Evolutionary conservation across 2,888 invertebrate genomes (phyloP), one percentile per base, ranked within the genome.

Genomic region (Seira ritae): DNA sequence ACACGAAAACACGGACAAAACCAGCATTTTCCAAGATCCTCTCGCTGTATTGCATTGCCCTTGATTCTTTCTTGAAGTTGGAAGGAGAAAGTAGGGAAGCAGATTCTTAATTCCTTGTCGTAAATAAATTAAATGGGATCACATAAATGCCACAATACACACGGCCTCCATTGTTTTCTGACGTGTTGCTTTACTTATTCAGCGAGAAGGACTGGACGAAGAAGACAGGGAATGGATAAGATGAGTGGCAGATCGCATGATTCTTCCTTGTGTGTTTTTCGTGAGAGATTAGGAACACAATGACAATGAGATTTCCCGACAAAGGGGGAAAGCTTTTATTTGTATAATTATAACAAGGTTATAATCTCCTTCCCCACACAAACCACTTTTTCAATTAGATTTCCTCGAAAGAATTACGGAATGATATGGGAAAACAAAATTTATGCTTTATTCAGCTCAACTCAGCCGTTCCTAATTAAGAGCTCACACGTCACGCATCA

Each of bases 401-500:
- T 31, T 31, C 8, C 31, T 4, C 50, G 17, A 50, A n/a, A 50
- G 12, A 50, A 50, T 50, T 8, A 50, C 2, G 50, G 50, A 50
- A 50, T 50, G 50, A 50, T 50, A n/a, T 50, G 15, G 50, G 50
- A 50, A 50, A 50, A 50, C 17, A 8, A 50, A n/a, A 50, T n/a
- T 31, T 15, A n/a, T 50, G 15, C 50, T 50, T 50, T 50, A 31
- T 31, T 31, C 31, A 2, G 31, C 8, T 31, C 31, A 4, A 31
- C 31, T 31, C 8, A 8, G 2, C 31, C 31, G 31, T 50, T 3
- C 15, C 2, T 50, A 50, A 50, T 50, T 50, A 50, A 50, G 50
- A 50, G 50, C 50, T 50, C 50, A 50, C 50, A 50, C 50, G 50
- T 50, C 50, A 50, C 50, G 50, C 50, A 50, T 50, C 50, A 50